These are phyloP conservation scores for Nymphalis io DNA, from an alignment of 1,140 invertebrate genomes.

Conservation along the genomic window DNA sequence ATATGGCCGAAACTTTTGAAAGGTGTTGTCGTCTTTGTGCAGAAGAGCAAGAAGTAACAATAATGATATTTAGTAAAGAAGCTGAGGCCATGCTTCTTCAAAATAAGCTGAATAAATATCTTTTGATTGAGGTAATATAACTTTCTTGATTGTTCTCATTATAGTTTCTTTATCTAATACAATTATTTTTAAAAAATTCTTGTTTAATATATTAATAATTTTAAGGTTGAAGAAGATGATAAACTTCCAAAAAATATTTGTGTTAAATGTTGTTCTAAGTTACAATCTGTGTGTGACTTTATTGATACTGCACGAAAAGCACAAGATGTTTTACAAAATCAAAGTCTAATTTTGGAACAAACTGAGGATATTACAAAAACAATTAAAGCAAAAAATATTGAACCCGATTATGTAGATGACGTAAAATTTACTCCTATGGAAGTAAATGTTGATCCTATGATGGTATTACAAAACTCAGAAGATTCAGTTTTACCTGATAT, in stretches of 20 bases:
- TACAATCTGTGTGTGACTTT: slow-evolving; percentile 75
- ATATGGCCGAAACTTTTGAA: slow-evolving; percentile 56
- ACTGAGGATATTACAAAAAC: slow-evolving; percentile 6
- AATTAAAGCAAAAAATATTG: slow-evolving; percentile 41
- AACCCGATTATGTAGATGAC: slow-evolving; percentile 46
- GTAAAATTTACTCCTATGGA: slow-evolving; percentile 67
- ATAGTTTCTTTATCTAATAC: not conserved
- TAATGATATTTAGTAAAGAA: slow-evolving; percentile 76
- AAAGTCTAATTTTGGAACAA: slow-evolving; percentile 48
- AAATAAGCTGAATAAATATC: slow-evolving; percentile 74
- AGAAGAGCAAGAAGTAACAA: slow-evolving; percentile 71
- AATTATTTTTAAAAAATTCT: not conserved
- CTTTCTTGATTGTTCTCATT: slow-evolving; percentile 1
- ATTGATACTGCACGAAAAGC: slow-evolving; percentile 70
- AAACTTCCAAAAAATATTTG: slow-evolving; percentile 78
- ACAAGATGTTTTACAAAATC: slow-evolving; percentile 58
- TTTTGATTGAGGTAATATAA: slow-evolving; percentile 70
- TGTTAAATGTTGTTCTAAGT: slow-evolving; percentile 71
- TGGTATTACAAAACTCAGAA: slow-evolving; percentile 68
- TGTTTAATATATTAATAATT: not conserved
- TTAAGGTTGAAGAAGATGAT: slow-evolving; percentile 72
- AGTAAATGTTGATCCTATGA: slow-evolving; percentile 76
- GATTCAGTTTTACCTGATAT: slow-evolving; percentile 37
- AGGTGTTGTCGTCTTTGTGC: slow-evolving; percentile 74
- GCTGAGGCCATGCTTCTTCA: slow-evolving; percentile 73